phyloP scores from a whole-genome alignment of 2,113 vertebrate species.

The Proterorhinus semilunaris region DNA sequence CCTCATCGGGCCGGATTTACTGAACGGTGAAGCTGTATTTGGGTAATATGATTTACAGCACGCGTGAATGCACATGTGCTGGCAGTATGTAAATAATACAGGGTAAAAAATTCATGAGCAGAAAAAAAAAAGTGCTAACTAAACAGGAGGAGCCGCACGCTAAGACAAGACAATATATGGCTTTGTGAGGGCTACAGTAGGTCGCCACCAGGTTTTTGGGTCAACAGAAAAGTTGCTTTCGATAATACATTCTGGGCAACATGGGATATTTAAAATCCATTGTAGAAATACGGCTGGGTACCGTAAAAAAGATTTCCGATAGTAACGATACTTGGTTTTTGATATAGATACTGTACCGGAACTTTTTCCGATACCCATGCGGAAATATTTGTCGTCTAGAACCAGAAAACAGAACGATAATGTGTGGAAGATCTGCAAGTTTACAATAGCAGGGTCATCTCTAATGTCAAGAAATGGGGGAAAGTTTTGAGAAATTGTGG shows the following conservation, averaged over 20 bases:
- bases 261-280: neutral
- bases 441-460: no score
- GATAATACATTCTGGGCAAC: neutral
- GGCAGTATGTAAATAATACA: slow-evolving; percentile 8
- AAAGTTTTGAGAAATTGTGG: no score
- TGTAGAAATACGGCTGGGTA: neutral
- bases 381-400: no score
- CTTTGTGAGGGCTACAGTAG: neutral
- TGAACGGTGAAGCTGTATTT: slow-evolving; percentile 24
- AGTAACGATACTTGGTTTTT: no score
- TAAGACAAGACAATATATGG: neutral
- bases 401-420: no score
- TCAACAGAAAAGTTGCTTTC: neutral
- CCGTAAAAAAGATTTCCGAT: no score
- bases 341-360: no score
- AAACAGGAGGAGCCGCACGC: neutral
- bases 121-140: slow-evolving; percentile 8
- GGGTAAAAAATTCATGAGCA: slow-evolving; percentile 2
- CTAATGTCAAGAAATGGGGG: no score
- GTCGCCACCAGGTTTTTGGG: neutral
- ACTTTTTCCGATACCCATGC: no score
- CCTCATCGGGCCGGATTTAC: slow-evolving; percentile 17
- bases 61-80: slow-evolving; percentile 2
- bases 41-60: slow-evolving; percentile 14
- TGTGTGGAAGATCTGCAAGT: no score